Base-by-base conservation (phyloP, 37 sponge, comb jelly and placozoan genomes). In the Dysidea cf. avara region DNA sequence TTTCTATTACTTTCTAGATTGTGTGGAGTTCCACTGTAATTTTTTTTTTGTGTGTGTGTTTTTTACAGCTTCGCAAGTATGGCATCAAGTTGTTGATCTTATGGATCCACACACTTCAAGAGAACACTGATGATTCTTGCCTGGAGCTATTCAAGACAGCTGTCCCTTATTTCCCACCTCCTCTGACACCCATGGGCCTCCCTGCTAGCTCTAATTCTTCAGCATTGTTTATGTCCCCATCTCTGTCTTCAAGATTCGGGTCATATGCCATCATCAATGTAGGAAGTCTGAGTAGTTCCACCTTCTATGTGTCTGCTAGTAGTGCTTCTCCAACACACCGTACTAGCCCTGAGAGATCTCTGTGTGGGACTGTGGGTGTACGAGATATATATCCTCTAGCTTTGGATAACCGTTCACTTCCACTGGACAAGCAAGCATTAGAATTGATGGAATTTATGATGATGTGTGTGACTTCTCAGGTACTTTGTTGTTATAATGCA, bases 121-220 rank as follows among this genome's bases (percentile, higher is more conserved):
- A 80, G 52, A 87, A 83, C 68, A 79, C 76, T 13, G 80, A 79
- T 22, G 88, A 86, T 66, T 68, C 76, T 13, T 75, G 72, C 60
- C 72, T 94, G 77, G 87, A 94, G 69, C 73, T 90, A 36, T 94
- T 94, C 75, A 84, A 84, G 12, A 81, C 81, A 1, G 82, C 81
- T n/a, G 57, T 93, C 24, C 93, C 93, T 21, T 73, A 68, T 77
- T 93, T 93, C 55, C 93, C 93, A 61, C 93, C 88, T 28, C 64
- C 63, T 17, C 78, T 83, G 74, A 83, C 88, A 9, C 92, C 87
- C 18, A 46, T 64, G 53, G 81, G 81, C 21, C 71, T 76, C 51
- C 87, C 81, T 30, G 51, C 12, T 61, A 21, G 35, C 16, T 3
- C 61, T 26, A 24, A 51, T 50, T 25, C 52, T 20, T 54, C 46